Percentiles rank a stretch among this genome's conserved stretches.
Evolutionary conservation across 2,113 vertebrate genomes (phyloP).

Genomic region (Gasterosteus aculeatus): DNA sequence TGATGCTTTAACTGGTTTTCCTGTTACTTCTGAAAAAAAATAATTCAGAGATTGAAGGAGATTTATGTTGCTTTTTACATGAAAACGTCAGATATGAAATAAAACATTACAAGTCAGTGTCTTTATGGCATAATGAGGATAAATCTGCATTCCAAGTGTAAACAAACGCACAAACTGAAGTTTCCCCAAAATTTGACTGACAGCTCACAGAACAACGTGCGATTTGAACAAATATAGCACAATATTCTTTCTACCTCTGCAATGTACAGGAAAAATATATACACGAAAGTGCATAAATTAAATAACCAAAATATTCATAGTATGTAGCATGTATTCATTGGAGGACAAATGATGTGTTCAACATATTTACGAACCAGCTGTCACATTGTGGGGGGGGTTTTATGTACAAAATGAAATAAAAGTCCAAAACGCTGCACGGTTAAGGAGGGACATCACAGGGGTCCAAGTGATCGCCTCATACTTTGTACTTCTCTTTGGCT

Average conservation of each 20-base stretch:
- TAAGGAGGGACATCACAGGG: constrained; percentile 76
- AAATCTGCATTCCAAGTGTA: too few species aligned
- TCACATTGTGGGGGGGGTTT: constrained; percentile 43
- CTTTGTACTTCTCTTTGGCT: constrained; percentile 83
- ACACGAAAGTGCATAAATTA: constrained; percentile 35
- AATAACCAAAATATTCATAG: constrained; percentile 47
- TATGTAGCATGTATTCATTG: constrained; percentile 8
- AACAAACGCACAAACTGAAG: too few species aligned
- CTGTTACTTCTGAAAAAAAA: not conserved
- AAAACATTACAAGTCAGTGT: constrained; percentile 54
- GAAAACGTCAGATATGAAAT: constrained; percentile 47
- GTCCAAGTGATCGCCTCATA: constrained; percentile 62
- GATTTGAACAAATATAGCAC: constrained; percentile 16
- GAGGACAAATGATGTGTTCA: constrained; percentile 28
- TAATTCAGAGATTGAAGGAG: constrained; percentile 22
- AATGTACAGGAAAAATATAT: constrained; percentile 28
- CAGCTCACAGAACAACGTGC: too few species aligned
- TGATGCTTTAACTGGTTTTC: not conserved
- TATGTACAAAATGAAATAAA: constrained; percentile 65
- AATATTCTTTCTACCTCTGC: constrained; percentile 12
- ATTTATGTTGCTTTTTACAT: constrained; percentile 68
- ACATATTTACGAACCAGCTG: constrained; percentile 56
- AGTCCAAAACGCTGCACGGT: constrained; percentile 63
- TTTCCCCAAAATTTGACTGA: too few species aligned
- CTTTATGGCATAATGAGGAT: constrained; percentile 43